Conservation (phyloP, 2,113 vertebrate genomes). For the Calidris pugnax region DNA sequence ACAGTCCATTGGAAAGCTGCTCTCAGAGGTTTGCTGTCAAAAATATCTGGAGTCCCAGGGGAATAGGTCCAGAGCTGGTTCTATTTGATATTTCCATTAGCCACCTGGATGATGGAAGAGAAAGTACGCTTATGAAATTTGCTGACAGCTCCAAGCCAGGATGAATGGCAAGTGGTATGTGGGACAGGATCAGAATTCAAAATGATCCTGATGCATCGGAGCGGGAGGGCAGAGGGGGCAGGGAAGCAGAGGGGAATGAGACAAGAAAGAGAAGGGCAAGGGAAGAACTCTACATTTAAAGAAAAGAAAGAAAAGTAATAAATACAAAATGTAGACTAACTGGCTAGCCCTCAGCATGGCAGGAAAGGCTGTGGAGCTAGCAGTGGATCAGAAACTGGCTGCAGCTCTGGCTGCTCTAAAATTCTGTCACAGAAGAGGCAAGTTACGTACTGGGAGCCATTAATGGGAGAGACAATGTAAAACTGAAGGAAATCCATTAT, state of each 20-base stretch:
- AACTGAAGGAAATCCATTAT: neutral
- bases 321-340: neutral
- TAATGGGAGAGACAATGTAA: neutral
- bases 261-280: neutral
- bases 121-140: neutral
- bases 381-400: neutral
- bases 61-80: neutral
- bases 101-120: slow-evolving; percentile 1
- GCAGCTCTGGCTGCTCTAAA: neutral
- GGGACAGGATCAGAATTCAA: neutral
- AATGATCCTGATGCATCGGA: neutral
- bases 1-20: neutral
- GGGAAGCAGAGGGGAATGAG: neutral
- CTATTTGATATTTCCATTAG: slow-evolving; percentile 9
- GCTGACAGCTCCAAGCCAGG: neutral
- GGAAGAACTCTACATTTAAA: neutral
- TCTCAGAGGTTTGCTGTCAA: neutral
- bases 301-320: neutral
- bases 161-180: neutral
- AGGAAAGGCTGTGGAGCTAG: neutral
- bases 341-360: neutral
- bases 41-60: neutral
- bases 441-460: neutral
- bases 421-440: neutral
- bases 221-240: rapidly evolving